phyloP scores from a whole-genome alignment of 2,888 invertebrate genomes.

The Rhamnusium bicolor region DNA sequence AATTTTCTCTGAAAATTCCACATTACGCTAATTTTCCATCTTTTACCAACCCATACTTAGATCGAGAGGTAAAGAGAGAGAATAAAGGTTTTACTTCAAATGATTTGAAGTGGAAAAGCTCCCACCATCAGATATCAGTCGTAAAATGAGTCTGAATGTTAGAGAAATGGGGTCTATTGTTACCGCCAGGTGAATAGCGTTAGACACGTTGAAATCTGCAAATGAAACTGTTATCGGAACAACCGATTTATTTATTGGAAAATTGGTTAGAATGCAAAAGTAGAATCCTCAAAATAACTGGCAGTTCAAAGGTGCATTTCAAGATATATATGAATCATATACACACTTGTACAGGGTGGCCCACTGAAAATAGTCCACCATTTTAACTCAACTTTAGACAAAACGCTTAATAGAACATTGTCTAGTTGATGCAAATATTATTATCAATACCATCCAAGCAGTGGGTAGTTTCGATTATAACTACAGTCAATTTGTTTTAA shows the following conservation, averaged over 20 bases:
- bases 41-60: neutral
- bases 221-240: slow-evolving; percentile 65
- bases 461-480: no score
- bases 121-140: slow-evolving; percentile 59
- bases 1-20: slow-evolving; percentile 53
- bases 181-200: slow-evolving; percentile 62
- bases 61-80: slow-evolving; percentile 32
- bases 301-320: neutral
- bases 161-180: slow-evolving; percentile 63
- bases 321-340: neutral
- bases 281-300: neutral
- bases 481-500: no score
- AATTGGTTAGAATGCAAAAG: slow-evolving; percentile 1
- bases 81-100: slow-evolving; percentile 37
- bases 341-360: neutral
- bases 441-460: no score
- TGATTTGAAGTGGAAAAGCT: slow-evolving; percentile 55
- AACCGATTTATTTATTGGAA: slow-evolving; percentile 18
- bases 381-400: no score
- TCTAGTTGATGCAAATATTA: no score
- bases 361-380: no score
- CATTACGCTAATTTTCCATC: slow-evolving; percentile 48
- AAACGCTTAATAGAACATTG: no score
- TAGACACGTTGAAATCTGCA: slow-evolving; percentile 65
- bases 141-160: slow-evolving; percentile 58